Evolutionary conservation across 2,888 invertebrate genomes (phyloP), one percentile per base, ranked within the genome.

Genomic region (Ypsolopha sequella): DNA sequence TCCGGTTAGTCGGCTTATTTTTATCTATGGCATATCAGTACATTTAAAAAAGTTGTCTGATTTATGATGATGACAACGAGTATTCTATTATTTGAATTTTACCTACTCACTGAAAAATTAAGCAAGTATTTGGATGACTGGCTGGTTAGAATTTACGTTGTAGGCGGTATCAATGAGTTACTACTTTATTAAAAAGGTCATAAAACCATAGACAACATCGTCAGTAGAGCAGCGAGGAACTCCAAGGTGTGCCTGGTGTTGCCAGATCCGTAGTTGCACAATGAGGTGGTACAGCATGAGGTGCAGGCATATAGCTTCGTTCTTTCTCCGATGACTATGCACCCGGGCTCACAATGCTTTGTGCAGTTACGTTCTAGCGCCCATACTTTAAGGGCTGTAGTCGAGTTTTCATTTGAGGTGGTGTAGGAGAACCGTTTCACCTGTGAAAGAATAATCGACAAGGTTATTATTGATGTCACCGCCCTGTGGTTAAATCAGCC

Each of bases 261-360:
- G 1, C 87, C 87, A 47, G 90, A 93, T 11, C 94, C 95, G 41
- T 89, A 88, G 73, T 96, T 96, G 79, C 96, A 96, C 6, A 92
- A 88, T 6, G 92, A 91, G 8, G 89, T 89, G 58, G 91, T 91
- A 73, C 96, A 96, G 68, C 96, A 96, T 0, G 93, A 92, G 0
- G 95, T 95, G 73, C 96, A 96, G 10, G 95, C 94, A 75, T 94
- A 94, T 1, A 96, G 80, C 68, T 96, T 96, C 6, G 95, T 95
- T 48, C 96, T 84, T 70, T 96, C 96, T 0, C 96, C 96, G 58
- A 96, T 95, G 49, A 95, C 90, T 64, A 96, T 95, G 77, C 95
- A 96, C 9, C 95, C 95, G 0, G 95, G 91, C 61, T 95, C 95
- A 75, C 96, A 96, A 64, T 91, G 92, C 62, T 91, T 91, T 0